These are phyloP conservation scores for Dynastes maya DNA, from an alignment of 2,888 invertebrate species.

Conservation along the genomic window DNA sequence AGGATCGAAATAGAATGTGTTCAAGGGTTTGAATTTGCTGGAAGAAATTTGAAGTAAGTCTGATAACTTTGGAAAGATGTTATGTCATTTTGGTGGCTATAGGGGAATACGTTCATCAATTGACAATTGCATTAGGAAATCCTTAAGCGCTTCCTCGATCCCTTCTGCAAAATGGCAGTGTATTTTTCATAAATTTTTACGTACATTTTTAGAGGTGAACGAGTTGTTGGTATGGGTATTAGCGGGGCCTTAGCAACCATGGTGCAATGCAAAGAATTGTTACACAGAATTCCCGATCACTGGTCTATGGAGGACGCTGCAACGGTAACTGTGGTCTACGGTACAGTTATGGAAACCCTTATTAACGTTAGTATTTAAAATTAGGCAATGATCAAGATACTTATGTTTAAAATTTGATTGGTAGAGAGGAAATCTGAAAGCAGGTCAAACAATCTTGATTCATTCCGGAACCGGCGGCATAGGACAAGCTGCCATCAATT, in stretches of 20 bases:
- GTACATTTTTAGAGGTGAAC: slow-evolving; percentile 70
- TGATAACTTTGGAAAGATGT: not conserved
- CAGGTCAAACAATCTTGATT: slow-evolving; percentile 68
- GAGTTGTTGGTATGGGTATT: slow-evolving; percentile 79
- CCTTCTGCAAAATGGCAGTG: too few species aligned
- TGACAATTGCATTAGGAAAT: too few species aligned
- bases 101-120: too few species aligned
- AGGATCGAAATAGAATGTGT: slow-evolving; percentile 78
- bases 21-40: slow-evolving; percentile 81
- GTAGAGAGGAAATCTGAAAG: slow-evolving; percentile 60
- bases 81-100: too few species aligned
- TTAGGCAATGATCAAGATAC: not conserved
- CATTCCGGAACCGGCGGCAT: slow-evolving; percentile 79
- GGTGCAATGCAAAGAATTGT: slow-evolving; percentile 71
- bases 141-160: too few species aligned
- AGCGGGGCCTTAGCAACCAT: slow-evolving; percentile 76
- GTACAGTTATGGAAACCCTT: slow-evolving; percentile 71
- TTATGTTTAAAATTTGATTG: not conserved
- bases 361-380: slow-evolving; percentile 63
- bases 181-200: not conserved
- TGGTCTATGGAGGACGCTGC: slow-evolving; percentile 85
- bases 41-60: slow-evolving; percentile 68
- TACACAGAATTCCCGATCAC: slow-evolving; percentile 78
- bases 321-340: slow-evolving; percentile 84
- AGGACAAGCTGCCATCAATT: slow-evolving; percentile 83